Conservation (phyloP, 2,797 vertebrate genomes). For the Bryconaethiops microstoma region DNA sequence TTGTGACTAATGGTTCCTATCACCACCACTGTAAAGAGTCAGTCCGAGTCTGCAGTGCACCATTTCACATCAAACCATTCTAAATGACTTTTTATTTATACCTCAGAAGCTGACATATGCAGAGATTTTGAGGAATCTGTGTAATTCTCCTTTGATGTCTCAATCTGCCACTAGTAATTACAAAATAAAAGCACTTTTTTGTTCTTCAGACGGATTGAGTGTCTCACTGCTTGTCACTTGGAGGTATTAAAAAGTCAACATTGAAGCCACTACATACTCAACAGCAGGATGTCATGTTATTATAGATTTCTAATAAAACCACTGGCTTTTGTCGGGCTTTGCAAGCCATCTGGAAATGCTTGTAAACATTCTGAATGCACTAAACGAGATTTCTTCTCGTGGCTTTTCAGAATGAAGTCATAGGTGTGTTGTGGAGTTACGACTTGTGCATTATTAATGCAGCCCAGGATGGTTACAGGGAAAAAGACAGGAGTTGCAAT, state of each 20-base stretch:
- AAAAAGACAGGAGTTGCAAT: slow-evolving; percentile 22
- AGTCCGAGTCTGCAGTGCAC: not conserved
- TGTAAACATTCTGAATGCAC: slow-evolving; percentile 24
- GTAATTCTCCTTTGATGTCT: not conserved
- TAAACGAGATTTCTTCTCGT: slow-evolving; percentile 4
- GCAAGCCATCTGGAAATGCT: slow-evolving; percentile 26
- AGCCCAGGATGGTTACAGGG: slow-evolving; percentile 14
- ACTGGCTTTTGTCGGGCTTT: not conserved
- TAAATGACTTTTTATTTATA: not conserved
- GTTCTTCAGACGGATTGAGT: slow-evolving; percentile 17
- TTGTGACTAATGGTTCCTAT: not conserved
- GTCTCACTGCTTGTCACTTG: slow-evolving; percentile 20
- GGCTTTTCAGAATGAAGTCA: slow-evolving; percentile 19
- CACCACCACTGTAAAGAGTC: not conserved
- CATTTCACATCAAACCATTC: not conserved
- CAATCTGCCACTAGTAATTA: not conserved
- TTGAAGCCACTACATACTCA: slow-evolving; percentile 10
- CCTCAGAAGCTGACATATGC: not conserved
- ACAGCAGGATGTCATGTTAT: slow-evolving; percentile 15
- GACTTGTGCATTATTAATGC: slow-evolving; percentile 16
- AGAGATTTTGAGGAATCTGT: not conserved
- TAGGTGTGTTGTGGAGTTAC: not conserved
- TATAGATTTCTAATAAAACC: slow-evolving; percentile 32
- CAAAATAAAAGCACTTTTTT: not conserved
- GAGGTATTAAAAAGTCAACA: slow-evolving; percentile 6